Evolutionary conservation across 1,140 invertebrate genomes (phyloP), one percentile per base, ranked within the genome.

Genomic region (Helicoverpa armigera): DNA sequence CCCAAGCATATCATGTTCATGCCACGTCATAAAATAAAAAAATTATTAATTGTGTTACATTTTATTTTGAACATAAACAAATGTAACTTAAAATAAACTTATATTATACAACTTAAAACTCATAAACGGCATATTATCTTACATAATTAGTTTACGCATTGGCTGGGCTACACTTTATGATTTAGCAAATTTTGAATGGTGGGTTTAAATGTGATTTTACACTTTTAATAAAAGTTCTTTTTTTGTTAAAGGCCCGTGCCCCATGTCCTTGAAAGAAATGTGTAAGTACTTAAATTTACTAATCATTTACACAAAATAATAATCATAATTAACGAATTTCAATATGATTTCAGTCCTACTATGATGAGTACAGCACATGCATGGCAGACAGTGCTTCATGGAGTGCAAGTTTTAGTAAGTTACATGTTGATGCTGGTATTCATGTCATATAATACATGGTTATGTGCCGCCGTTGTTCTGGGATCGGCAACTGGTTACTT

Each of bases 401-500:
- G 98, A 61, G 83, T 99, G 3, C 99, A 99, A 95, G 93, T 94
- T 16, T 81, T 94, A 16, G 95, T 99, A 35, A 98, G 98, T 58
- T 99, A 99, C 92, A 97, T 99, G 92, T 96, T 99, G 53, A 99
- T 99, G 99, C 95, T 99, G 91, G 98, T 99, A 79, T 99, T 99
- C 93, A 99, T 99, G 99, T 99, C 98, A 0, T 99, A 99, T 96
- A 99, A 99, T 89, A 97, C 97, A 11, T 99, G 98, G 98, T 95
- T 99, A 29, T 99, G 98, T 91, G 88, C 98, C 35, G 98, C 98
- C 2, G 97, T 99, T 1, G 97, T 99, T 0, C 87, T 99, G 10
- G 99, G 99, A 18, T 98, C 98, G 11, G 98, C 97, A 3, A 95
- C 97, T 12, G 98, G 99, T 5, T 99, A 99, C 94, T 99, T 99